Percentiles rank a stretch among this genome's conserved stretches.
These are phyloP conservation scores for Pseudochromis fuscus DNA, from an alignment of 2,797 vertebrate species.

Conservation along the genomic window DNA sequence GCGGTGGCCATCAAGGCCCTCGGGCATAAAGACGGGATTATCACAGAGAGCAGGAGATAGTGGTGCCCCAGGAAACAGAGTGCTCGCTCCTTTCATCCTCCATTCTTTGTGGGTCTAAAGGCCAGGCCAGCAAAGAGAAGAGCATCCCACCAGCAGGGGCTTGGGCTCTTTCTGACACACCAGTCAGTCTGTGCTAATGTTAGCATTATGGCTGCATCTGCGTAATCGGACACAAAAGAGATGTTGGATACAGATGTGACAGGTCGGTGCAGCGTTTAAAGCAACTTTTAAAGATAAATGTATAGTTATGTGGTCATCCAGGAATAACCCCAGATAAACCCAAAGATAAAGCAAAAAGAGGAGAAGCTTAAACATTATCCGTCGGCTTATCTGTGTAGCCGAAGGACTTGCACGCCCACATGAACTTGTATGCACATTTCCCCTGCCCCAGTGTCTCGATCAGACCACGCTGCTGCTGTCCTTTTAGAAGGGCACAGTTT, in stretches of 20 bases:
- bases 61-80: constrained; percentile 61
- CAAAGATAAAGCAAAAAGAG: constrained; percentile 31
- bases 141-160: constrained; percentile 47
- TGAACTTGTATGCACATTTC: constrained; percentile 35
- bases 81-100: constrained; percentile 67
- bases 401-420: constrained; percentile 33
- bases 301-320: background rate
- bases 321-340: constrained; percentile 9
- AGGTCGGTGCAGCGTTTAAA: no score
- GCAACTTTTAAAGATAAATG: no score
- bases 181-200: constrained; percentile 40
- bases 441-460: constrained; percentile 3
- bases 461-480: constrained; percentile 36
- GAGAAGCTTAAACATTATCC: constrained; percentile 29
- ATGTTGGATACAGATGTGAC: background rate
- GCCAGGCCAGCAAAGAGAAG: constrained; percentile 48
- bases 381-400: constrained; percentile 32
- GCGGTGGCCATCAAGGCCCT: constrained; percentile 51
- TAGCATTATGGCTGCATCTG: constrained; percentile 30
- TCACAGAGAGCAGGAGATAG: constrained; percentile 68
- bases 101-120: constrained; percentile 67
- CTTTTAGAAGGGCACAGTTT: constrained; percentile 57
- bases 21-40: constrained; percentile 61
- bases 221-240: constrained; percentile 49
- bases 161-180: constrained; percentile 36